Conservation (phyloP, 2,113 vertebrate species). For the Okapia johnstoni region DNA sequence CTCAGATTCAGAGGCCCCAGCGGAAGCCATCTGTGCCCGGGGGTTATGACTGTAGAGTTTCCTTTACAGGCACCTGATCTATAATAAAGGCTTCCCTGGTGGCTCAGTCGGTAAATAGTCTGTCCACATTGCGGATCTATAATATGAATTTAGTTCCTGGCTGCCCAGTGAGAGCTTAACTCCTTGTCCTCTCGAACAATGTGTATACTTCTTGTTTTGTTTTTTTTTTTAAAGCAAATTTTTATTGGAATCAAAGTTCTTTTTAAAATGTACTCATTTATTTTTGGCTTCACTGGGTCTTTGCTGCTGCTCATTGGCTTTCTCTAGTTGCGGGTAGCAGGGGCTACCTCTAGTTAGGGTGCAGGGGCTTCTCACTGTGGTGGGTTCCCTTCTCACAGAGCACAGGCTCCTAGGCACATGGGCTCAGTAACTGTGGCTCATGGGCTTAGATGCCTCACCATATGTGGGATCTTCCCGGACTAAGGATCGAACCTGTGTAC, state of each 20-base stretch:
- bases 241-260: neutral
- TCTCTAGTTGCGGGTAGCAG: neutral
- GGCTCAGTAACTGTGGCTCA: neutral
- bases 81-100: neutral
- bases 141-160: neutral
- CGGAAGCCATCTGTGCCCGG: neutral
- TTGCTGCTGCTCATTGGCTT: neutral
- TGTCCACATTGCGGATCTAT: neutral
- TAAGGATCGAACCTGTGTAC: neutral
- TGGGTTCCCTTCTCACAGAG: neutral
- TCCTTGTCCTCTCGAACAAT: neutral
- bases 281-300: neutral
- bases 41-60: neutral
- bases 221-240: neutral
- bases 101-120: neutral
- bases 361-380: neutral
- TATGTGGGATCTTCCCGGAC: neutral
- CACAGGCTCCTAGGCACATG: accelerated
- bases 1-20: neutral
- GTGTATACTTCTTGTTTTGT: neutral
- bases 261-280: neutral
- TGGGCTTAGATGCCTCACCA: neutral
- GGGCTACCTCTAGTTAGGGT: neutral
- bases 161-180: neutral
- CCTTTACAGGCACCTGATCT: neutral